These are phyloP conservation scores for Callaeas wilsoni DNA, from an alignment of 2,113 vertebrate species.

Conservation along the genomic window DNA sequence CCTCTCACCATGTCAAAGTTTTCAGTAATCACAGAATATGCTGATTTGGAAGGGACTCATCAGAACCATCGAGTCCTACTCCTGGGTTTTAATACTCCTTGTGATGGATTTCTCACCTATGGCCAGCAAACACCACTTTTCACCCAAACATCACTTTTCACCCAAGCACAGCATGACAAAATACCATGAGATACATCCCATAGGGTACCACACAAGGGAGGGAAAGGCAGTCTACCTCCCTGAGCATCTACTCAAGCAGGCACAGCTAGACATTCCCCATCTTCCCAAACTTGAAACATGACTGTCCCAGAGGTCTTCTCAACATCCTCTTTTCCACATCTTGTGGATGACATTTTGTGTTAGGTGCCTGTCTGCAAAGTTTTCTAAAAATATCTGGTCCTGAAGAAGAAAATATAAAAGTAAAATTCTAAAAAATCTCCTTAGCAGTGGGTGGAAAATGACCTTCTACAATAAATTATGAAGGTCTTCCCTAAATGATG, in stretches of 20 bases:
- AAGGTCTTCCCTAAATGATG: background rate
- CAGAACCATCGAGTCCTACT: background rate
- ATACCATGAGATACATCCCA: background rate
- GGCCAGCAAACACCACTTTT: background rate
- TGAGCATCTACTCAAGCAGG: background rate
- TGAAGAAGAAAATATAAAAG: background rate
- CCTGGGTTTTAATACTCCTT: background rate
- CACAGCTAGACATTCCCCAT: background rate
- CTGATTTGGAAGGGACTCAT: background rate
- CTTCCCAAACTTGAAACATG: background rate
- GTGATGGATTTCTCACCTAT: background rate
- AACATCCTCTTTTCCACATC: background rate
- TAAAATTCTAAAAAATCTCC: background rate
- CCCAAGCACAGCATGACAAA: background rate
- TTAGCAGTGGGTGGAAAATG: background rate
- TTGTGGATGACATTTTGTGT: rapidly evolving
- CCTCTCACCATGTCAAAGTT: background rate
- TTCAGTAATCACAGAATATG: background rate
- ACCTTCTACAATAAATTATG: background rate
- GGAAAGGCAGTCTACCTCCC: background rate
- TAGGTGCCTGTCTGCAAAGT: background rate
- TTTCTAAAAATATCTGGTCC: background rate
- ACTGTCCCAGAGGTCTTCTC: background rate
- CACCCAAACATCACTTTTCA: background rate
- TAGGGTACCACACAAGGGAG: background rate